phyloP scores from a whole-genome alignment of 2,797 vertebrate genomes.

The Phrynocephalus guinanensis region DNA sequence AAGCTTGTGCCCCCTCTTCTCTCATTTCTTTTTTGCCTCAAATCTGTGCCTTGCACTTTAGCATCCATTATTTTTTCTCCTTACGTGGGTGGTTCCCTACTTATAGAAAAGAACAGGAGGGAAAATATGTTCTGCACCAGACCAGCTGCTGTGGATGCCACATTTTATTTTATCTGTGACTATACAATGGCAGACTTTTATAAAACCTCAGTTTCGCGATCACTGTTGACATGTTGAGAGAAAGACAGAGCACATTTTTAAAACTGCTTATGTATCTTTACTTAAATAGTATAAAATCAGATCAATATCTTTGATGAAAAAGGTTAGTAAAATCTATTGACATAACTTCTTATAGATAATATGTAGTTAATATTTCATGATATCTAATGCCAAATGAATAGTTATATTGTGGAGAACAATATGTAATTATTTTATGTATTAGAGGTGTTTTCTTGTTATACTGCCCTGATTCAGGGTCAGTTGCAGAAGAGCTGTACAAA shows the following conservation, averaged over 20 bases:
- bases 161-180: constrained; percentile 48
- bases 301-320: background rate
- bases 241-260: background rate
- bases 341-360: background rate
- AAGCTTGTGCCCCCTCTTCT: constrained; percentile 17
- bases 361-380: background rate
- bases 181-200: constrained; percentile 18
- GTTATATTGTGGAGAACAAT: background rate
- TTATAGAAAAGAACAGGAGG: constrained; percentile 39
- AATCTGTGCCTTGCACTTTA: constrained; percentile 35
- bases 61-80: constrained; percentile 19
- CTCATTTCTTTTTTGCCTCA: constrained; percentile 31
- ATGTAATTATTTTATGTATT: background rate
- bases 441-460: no score
- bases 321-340: background rate
- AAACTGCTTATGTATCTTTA: background rate
- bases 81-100: constrained; percentile 16
- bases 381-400: background rate
- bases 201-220: constrained; percentile 25
- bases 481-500: no score
- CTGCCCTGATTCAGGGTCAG: no score
- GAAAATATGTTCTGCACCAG: constrained; percentile 22
- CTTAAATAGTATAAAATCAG: background rate
- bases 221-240: background rate
- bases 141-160: constrained; percentile 33